These are phyloP conservation scores for Epirrhoe alternata DNA, from an alignment of 2,888 invertebrate genomes.

Conservation along the genomic window DNA sequence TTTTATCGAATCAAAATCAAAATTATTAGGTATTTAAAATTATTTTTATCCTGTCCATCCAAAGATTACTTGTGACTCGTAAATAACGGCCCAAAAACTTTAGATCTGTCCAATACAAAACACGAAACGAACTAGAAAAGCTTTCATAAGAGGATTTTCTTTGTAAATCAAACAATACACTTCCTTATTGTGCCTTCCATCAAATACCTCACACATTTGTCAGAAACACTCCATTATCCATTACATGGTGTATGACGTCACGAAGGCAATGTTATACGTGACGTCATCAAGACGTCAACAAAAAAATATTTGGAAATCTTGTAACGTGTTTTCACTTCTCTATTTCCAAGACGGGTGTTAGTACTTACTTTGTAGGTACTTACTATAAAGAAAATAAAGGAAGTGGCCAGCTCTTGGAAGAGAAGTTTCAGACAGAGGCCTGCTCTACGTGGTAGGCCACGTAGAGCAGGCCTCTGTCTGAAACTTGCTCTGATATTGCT, in stretches of 20 bases:
- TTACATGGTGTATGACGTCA: constrained; percentile 21
- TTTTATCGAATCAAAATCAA: too few species aligned
- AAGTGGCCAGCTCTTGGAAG: too few species aligned
- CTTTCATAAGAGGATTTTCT: background rate
- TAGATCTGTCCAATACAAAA: too few species aligned
- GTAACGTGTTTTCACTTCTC: background rate
- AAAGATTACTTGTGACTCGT: too few species aligned
- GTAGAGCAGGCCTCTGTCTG: too few species aligned
- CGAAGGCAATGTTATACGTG: constrained; percentile 33
- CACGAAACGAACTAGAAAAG: background rate
- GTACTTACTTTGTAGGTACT: background rate
- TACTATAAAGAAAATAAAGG: too few species aligned
- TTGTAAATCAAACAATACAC: background rate
- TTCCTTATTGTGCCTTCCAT: constrained; percentile 15
- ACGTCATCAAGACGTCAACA: constrained; percentile 9
- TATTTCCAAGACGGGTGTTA: background rate
- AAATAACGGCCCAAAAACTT: too few species aligned
- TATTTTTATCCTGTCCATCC: too few species aligned
- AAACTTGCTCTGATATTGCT: too few species aligned
- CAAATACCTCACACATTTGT: constrained; percentile 11
- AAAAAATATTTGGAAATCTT: constrained; percentile 18
- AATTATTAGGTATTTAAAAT: too few species aligned
- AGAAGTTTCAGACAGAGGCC: too few species aligned
- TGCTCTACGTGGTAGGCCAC: too few species aligned
- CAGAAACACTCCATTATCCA: constrained; percentile 15